phyloP scores from a whole-genome alignment of 2,888 invertebrate species.

The Polietes domitor region DNA sequence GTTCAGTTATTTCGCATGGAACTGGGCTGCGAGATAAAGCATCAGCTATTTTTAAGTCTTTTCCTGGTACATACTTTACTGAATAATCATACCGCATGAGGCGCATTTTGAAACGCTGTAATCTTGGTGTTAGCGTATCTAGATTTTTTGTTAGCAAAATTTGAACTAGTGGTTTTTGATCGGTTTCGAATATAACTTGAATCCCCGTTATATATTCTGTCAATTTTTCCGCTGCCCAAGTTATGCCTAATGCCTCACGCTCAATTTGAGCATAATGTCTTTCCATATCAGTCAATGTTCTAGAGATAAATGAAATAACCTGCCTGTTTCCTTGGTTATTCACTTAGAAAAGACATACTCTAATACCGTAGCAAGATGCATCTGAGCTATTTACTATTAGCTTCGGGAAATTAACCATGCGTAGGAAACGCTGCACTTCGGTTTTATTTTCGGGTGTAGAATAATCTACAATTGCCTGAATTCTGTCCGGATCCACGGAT shows the following conservation, averaged over 20 bases:
- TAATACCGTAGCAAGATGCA: too few relatives aligned
- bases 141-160: slow-evolving; percentile 37
- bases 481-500: slow-evolving; percentile 35
- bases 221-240: slow-evolving; percentile 40
- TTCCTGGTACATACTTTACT: not conserved
- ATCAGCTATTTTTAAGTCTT: too few relatives aligned
- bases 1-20: too few relatives aligned
- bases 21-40: too few relatives aligned
- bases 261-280: too few relatives aligned
- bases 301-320: too few relatives aligned
- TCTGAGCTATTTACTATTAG: too few relatives aligned
- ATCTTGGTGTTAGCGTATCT: slow-evolving; percentile 14
- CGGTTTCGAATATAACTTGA: slow-evolving; percentile 26
- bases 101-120: slow-evolving; percentile 43
- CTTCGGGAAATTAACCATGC: too few relatives aligned
- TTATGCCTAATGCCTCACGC: slow-evolving; percentile 27
- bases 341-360: too few relatives aligned
- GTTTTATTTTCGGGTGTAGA: not conserved
- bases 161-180: slow-evolving; percentile 41
- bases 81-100: slow-evolving; percentile 19
- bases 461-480: slow-evolving; percentile 33
- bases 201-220: slow-evolving; percentile 40
- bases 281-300: too few relatives aligned
- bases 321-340: too few relatives aligned
- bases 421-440: too few relatives aligned